Evolutionary conservation across 1,140 invertebrate genomes (phyloP), one percentile per base, ranked within the genome.

Genomic region (Heliconius congener): DNA sequence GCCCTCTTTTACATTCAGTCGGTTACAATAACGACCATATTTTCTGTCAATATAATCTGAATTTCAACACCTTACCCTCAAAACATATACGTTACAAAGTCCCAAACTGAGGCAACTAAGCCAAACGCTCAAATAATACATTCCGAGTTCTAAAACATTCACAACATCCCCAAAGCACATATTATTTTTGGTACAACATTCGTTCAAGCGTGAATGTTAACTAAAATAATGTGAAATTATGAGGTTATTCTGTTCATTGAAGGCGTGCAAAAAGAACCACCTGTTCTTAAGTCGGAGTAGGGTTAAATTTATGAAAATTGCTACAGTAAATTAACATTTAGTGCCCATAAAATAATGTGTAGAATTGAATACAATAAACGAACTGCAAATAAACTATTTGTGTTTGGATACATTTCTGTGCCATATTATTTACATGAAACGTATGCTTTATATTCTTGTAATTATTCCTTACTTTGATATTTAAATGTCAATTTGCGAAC

Each of bases 141-240:
- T 30, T 27, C 60, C 13, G 8, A 27, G 23, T 66, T 66, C 60
- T 30, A 66, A 66, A 66, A 66, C 27, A 66, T 27, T 16, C 60
- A 2, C 16, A 27, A 30, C 2, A 30, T 66, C 9, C 8, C 55
- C 60, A 66, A 66, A 66, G 13, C 27, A 66, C 3, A 66, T 66
- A 66, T 71, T 76, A 76, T 76, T 76, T 70, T 70, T 42, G 16
- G 37, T 70, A 76, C 60, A 70, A 50, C 27, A 13, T 42, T 27
- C 76, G 3, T 50, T 42, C 37, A 39, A 72, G 71, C 23, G 37
- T n/a, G 34, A 78, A 39, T 60, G 16, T 37, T 71, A 23, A 73
- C 50, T 78, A 78, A 78, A 73, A 72, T 82, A 76, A 82, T 78
- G 70, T 39, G 76, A 74, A 74, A 74, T 77, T 81, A 75, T 73